Base-by-base conservation (phyloP, 37 sponge, comb jelly and placozoan species). In the Halichondria panicea region DNA sequence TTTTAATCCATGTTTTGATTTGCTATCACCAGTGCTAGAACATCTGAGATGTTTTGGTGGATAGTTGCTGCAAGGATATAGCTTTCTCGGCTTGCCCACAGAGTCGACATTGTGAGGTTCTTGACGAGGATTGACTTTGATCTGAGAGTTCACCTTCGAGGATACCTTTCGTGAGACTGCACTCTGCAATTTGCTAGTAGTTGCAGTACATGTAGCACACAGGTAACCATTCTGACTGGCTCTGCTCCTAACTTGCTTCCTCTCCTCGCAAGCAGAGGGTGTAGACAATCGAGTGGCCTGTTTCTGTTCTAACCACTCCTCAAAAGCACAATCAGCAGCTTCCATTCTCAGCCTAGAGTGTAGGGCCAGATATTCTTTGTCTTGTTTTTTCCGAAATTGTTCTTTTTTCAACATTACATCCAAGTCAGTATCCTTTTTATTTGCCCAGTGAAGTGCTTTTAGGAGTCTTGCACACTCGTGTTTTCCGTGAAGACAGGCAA, bases 401-500 rank as follows among this genome's bases (percentile, higher is more conserved):
- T 77, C 66, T 33, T 63, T 45, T 22, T 64, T 45, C 11, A 87
- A 48, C 11, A 46, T 66, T 11, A 37, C 28, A 15, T 61, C 75
- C 12, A 19, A 25, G 15, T 18, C 12, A 11, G 0, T 13, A 36
- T 91, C 92, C 31, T 91, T 91, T 43, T 65, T 40, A 33, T 53
- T 27, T 8, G 80, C 87, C 92, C 92, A 91, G 76, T 87, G 84
- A 25, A 91, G 71, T 0, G 92, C 79, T 22, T 48, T 55, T 32
- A 91, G 71, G 11, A 91, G 68, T 0, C 92, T 68, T 19, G 84
- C 66, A 74, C 88, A 87, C 78, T 91, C 84, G 35, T 82, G 63
- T 21, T 83, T 83, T 35, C 80, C 79, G 54, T 75, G 48, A 4
- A 87, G 43, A 38, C 53, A 43, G 18, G 92, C 87, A 44, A 83